phyloP scores from a whole-genome alignment of 1,140 invertebrate genomes.

The Trissolcus basalis region DNA sequence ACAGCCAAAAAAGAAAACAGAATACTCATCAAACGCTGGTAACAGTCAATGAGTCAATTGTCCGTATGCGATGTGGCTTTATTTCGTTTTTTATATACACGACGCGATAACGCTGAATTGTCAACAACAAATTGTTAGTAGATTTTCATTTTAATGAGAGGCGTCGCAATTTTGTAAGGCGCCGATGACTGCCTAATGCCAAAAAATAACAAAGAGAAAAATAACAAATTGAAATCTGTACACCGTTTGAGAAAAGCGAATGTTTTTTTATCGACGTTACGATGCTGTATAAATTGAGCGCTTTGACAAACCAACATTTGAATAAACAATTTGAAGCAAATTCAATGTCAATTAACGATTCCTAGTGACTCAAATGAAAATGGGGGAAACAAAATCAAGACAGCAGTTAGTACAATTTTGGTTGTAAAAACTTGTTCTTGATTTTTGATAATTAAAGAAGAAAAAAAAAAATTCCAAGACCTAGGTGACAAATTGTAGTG shows the following conservation, averaged over 20 bases:
- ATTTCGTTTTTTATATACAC: constrained; percentile 1
- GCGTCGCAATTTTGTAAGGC: constrained; percentile 15
- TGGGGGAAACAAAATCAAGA: too few relatives aligned
- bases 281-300: neutral
- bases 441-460: too few relatives aligned
- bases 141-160: constrained; percentile 22
- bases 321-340: constrained; percentile 2
- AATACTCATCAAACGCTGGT: constrained; percentile 16
- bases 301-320: neutral
- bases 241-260: constrained; percentile 12
- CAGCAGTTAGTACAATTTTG: too few relatives aligned
- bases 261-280: constrained; percentile 17
- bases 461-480: too few relatives aligned
- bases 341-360: constrained; percentile 19
- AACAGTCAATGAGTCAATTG: too few relatives aligned
- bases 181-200: constrained; percentile 72
- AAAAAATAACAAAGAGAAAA: constrained; percentile 61
- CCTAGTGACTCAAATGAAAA: too few relatives aligned
- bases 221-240: too few relatives aligned
- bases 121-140: neutral
- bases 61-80: neutral
- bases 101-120: too few relatives aligned
- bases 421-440: too few relatives aligned
- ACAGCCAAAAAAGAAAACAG: constrained; percentile 4
- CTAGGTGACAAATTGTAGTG: too few relatives aligned